Percentiles rank a stretch among this genome's conserved stretches.
These are phyloP conservation scores for Coecobrya sp. DNA, from an alignment of 2,888 invertebrate species.

Conservation along the genomic window DNA sequence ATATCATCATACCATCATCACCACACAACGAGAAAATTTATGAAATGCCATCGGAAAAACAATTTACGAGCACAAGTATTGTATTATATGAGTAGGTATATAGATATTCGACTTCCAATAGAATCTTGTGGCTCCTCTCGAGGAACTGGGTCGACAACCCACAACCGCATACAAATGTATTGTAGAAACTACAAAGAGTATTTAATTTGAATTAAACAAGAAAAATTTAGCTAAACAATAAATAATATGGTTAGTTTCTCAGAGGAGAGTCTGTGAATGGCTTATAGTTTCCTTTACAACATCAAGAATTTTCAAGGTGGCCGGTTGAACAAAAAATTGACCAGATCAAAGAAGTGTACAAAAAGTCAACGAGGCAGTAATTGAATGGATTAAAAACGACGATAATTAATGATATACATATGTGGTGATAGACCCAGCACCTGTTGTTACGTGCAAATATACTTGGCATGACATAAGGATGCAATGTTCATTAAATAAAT, in stretches of 20 bases:
- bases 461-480: background rate
- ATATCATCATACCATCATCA: slow-evolving; percentile 69
- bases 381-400: slow-evolving; percentile 69
- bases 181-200: background rate
- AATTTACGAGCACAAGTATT: slow-evolving; percentile 7
- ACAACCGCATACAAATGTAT: slow-evolving; percentile 63
- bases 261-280: background rate
- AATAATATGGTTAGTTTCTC: background rate
- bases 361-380: slow-evolving; percentile 29
- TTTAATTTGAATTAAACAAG: slow-evolving; percentile 1
- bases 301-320: slow-evolving; percentile 1
- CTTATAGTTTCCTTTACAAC: background rate
- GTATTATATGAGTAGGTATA: background rate
- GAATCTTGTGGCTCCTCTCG: slow-evolving; percentile 27
- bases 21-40: slow-evolving; percentile 49
- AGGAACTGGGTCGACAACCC: slow-evolving; percentile 78
- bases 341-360: background rate
- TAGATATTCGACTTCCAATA: background rate
- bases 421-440: slow-evolving; percentile 56
- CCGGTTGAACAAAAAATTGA: background rate
- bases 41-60: slow-evolving; percentile 59
- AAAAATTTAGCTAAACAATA: background rate
- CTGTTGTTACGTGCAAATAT: slow-evolving; percentile 73
- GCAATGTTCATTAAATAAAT: background rate
- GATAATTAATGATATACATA: slow-evolving; percentile 73